A percentile compares a stretch with the other conserved stretches of the same genome.
Conservation (phyloP, 2,888 invertebrate genomes). For the Drosophila yooni region DNA sequence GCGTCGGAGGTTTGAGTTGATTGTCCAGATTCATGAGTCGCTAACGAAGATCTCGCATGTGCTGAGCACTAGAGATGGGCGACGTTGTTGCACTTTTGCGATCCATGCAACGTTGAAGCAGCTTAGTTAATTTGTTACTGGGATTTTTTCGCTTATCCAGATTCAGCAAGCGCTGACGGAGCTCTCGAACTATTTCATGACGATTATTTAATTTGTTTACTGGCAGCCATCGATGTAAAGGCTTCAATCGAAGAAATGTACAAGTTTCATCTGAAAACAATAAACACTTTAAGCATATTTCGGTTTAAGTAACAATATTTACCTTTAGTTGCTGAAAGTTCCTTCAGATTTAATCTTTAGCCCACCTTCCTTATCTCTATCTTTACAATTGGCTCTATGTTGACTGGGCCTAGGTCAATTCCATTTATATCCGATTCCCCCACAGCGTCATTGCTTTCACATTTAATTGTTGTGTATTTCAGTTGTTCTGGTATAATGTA, state of each 20-base stretch:
- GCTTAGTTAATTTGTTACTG: background rate
- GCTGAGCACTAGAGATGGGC: slow-evolving; percentile 3
- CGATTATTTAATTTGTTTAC: slow-evolving; percentile 23
- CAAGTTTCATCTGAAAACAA: background rate
- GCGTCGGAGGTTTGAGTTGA: background rate
- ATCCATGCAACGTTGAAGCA: background rate
- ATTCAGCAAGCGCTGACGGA: slow-evolving; percentile 21
- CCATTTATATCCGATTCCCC: slow-evolving; percentile 1
- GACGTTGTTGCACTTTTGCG: background rate
- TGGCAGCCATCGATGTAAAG: background rate
- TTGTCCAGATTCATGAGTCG: slow-evolving; percentile 32
- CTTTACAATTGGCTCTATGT: slow-evolving; percentile 7
- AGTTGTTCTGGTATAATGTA: background rate
- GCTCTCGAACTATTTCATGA: slow-evolving; percentile 3
- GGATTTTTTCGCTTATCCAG: slow-evolving; percentile 6
- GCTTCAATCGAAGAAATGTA: background rate
- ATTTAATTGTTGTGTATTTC: background rate
- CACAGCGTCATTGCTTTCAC: background rate
- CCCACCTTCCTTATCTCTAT: background rate
- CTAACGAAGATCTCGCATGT: slow-evolving; percentile 31
- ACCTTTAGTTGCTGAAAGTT: background rate
- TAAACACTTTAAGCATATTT: background rate
- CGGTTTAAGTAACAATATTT: background rate
- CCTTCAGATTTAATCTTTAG: background rate
- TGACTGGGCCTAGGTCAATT: slow-evolving; percentile 25